Percentiles rank a stretch among this genome's conserved stretches.
Conservation (phyloP, 2,113 vertebrate genomes). For the Rutilus rutilus region DNA sequence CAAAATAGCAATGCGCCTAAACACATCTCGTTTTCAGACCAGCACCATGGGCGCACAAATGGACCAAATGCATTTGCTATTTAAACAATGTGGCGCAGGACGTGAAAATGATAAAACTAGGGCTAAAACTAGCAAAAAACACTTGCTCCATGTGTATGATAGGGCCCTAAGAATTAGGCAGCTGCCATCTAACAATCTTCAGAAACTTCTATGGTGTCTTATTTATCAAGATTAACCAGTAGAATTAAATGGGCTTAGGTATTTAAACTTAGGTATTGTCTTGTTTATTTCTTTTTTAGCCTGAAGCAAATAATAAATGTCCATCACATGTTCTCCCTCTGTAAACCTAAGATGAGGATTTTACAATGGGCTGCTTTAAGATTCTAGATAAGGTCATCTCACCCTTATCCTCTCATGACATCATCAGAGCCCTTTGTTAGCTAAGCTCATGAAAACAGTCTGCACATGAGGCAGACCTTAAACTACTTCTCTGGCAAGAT, state of each 20-base stretch:
- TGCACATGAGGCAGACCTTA: neutral
- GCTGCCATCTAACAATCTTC: too few relatives aligned
- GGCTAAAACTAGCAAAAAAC: too few relatives aligned
- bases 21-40: too few relatives aligned
- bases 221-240: neutral
- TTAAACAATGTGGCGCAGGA: too few relatives aligned
- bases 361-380: neutral
- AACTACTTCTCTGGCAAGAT: neutral
- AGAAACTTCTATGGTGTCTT: neutral
- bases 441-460: slow-evolving; percentile 14
- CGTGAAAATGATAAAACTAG: too few relatives aligned
- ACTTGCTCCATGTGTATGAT: too few relatives aligned
- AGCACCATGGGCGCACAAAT: too few relatives aligned
- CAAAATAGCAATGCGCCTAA: too few relatives aligned
- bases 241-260: neutral
- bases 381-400: neutral
- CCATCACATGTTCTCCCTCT: neutral
- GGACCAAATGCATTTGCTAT: too few relatives aligned
- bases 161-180: too few relatives aligned
- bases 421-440: neutral
- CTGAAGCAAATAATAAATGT: neutral
- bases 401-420: slow-evolving; percentile 20
- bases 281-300: neutral
- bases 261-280: too few relatives aligned
- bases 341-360: neutral